phyloP scores from a whole-genome alignment of 53 echinoderm and acorn worm species.

The Henricia sp. region DNA sequence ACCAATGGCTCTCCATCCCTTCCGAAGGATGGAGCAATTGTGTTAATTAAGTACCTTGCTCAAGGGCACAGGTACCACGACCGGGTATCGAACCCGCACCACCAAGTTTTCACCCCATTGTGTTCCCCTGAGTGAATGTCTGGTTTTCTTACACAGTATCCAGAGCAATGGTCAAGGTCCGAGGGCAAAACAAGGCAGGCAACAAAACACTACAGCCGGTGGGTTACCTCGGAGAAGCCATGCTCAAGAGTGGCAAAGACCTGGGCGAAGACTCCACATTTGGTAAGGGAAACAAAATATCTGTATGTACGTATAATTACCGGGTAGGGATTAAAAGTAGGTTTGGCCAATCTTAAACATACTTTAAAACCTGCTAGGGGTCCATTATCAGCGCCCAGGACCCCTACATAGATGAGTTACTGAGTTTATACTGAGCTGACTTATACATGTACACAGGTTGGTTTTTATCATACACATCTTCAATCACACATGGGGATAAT shows the following conservation, averaged over 20 bases:
- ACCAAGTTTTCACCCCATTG: no score
- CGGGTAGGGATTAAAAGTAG: not conserved
- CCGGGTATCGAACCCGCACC: no score
- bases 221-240: constrained; percentile 79
- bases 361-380: no score
- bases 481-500: no score
- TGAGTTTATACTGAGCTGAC: not conserved
- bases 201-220: constrained; percentile 79
- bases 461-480: not conserved
- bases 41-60: not conserved
- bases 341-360: no score
- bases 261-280: constrained; percentile 91
- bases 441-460: not conserved
- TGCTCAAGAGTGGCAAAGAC: constrained; percentile 83
- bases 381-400: no score
- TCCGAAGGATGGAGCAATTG: not conserved
- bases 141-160: constrained; percentile 64
- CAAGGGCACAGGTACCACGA: no score
- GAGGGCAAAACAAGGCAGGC: constrained; percentile 79
- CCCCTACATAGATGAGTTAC: not conserved
- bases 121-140: not conserved
- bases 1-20: no score
- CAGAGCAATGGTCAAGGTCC: constrained; percentile 85
- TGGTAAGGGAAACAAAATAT: constrained; percentile 61
- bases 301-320: not conserved